Conservation (phyloP, 2,797 vertebrate species). For the Steatocranus sp. region DNA sequence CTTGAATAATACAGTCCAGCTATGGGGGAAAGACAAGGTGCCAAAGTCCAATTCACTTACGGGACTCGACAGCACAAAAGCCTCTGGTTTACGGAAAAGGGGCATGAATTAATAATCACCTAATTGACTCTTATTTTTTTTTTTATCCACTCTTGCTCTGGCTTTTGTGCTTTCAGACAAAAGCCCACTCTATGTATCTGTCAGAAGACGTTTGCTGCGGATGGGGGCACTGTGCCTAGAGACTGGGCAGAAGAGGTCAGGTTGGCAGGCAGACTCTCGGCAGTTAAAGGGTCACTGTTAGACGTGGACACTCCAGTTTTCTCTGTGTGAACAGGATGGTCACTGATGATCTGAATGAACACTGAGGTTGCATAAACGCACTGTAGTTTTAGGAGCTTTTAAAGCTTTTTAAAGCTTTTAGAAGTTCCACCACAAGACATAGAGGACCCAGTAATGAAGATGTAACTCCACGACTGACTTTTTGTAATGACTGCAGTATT, state of each 20-base stretch:
- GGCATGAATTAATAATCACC: constrained; percentile 99
- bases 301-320: background rate
- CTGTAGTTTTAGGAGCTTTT: background rate
- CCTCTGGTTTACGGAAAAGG: constrained; percentile 93
- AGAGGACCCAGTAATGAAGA: background rate
- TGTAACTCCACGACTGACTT: background rate
- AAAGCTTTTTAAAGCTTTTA: background rate
- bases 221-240: constrained; percentile 43
- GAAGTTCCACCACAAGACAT: background rate
- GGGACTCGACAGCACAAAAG: constrained; percentile 89
- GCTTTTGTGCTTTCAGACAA: constrained; percentile 80
- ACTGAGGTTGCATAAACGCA: background rate
- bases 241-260: constrained; percentile 48
- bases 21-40: constrained; percentile 75
- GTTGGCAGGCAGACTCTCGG: constrained; percentile 4
- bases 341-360: background rate
- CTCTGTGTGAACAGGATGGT: background rate
- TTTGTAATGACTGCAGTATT: background rate
- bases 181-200: constrained; percentile 81
- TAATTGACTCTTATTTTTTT: constrained; percentile 84
- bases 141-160: constrained; percentile 34
- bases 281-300: constrained; percentile 28
- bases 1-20: constrained; percentile 70
- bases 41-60: constrained; percentile 91
- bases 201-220: constrained; percentile 74